Evolutionary conservation across 1,140 invertebrate species (phyloP).

Genomic region (Phenacoccus solenopsis): DNA sequence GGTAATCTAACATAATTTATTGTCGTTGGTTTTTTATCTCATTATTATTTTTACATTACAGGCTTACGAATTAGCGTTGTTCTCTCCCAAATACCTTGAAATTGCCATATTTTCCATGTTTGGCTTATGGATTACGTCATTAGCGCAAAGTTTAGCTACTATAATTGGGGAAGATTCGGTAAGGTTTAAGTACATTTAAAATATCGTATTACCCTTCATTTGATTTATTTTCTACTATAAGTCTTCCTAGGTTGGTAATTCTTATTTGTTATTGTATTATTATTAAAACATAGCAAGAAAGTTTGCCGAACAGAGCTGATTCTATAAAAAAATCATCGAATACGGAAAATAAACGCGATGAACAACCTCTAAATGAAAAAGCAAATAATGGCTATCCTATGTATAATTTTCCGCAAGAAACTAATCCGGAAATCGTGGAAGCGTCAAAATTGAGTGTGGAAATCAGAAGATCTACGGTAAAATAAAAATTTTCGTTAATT

Average conservation of each 20-base stretch:
- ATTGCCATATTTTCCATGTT: constrained; percentile 1
- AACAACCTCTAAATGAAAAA: not conserved
- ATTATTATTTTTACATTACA: not conserved
- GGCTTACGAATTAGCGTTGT: not conserved
- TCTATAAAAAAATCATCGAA: not conserved
- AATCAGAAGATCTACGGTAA: not conserved
- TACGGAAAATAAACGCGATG: not conserved
- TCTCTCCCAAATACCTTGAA: not conserved
- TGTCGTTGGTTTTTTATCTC: not conserved
- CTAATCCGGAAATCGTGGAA: not conserved
- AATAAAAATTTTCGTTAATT: no score
- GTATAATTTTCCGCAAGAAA: not conserved
- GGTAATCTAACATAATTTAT: no score
- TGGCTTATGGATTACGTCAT: not conserved
- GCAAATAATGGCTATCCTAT: not conserved
- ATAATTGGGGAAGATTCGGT: not conserved
- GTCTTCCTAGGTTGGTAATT: no score
- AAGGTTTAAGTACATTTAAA: no score
- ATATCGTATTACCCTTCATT: no score
- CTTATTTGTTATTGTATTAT: no score
- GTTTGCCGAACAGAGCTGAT: not conserved
- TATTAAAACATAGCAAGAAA: not conserved
- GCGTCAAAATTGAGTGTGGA: not conserved
- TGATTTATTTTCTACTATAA: no score
- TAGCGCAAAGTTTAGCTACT: not conserved